Conservation (phyloP, 2,113 vertebrate species). For the Gymnarchus niloticus region DNA sequence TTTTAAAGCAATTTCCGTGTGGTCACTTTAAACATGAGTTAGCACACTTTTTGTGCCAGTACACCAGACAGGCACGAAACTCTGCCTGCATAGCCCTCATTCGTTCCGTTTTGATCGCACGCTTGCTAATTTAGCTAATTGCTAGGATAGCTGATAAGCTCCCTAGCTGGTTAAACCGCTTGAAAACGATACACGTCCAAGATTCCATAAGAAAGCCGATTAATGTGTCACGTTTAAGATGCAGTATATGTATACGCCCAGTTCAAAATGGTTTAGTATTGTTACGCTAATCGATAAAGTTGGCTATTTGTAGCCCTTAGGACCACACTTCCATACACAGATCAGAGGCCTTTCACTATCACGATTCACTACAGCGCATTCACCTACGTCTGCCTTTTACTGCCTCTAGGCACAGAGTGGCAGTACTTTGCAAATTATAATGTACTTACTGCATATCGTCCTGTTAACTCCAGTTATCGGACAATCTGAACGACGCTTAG, state of each 20-base stretch:
- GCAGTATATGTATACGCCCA: neutral
- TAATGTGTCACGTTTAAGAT: neutral
- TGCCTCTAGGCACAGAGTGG: neutral
- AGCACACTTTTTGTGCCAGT: neutral
- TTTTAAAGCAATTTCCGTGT: neutral
- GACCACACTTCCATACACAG: neutral
- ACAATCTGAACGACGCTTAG: neutral
- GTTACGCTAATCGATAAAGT: neutral
- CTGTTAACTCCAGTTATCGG: neutral
- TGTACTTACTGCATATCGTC: slow-evolving; percentile 59
- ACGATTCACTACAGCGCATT: neutral
- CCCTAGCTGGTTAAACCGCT: neutral
- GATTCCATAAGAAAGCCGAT: neutral
- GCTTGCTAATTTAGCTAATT: neutral
- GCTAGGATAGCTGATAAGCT: neutral
- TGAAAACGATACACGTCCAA: no score
- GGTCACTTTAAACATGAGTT: neutral
- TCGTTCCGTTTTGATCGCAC: no score
- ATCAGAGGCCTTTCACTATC: neutral
- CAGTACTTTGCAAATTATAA: neutral
- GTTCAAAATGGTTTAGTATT: neutral
- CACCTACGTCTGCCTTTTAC: neutral
- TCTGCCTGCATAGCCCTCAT: neutral
- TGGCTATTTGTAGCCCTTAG: neutral
- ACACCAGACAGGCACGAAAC: no score